A percentile compares a stretch with the other conserved stretches of the same genome.
Evolutionary conservation across 2,888 invertebrate species (phyloP).

Genomic region (Lucinisca nassula): DNA sequence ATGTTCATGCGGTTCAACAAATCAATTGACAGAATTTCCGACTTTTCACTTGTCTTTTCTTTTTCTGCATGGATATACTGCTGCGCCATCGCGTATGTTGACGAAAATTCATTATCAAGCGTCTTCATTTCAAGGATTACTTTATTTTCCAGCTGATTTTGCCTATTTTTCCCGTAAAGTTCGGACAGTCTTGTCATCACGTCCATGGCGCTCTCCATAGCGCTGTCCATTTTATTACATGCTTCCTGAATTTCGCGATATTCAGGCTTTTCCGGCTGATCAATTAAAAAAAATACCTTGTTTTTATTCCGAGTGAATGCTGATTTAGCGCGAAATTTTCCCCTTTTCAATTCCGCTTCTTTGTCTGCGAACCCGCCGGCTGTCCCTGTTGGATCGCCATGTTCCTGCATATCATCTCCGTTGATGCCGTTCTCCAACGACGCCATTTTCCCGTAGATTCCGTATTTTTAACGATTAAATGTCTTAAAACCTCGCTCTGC

Average conservation of each 20-base stretch:
- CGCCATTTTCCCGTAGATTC: neutral
- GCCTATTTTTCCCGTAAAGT: too few species aligned
- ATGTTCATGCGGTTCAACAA: too few species aligned
- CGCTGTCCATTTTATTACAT: neutral
- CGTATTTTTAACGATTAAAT: neutral
- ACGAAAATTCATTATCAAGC: too few species aligned
- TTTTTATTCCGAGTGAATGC: neutral
- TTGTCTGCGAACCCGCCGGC: neutral
- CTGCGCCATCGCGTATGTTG: too few species aligned
- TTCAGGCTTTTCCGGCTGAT: neutral
- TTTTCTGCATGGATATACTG: too few species aligned
- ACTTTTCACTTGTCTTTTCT: too few species aligned
- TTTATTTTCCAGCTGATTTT: too few species aligned
- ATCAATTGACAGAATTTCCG: too few species aligned
- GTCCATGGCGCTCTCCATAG: neutral
- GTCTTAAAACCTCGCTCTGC: neutral
- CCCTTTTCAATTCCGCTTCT: neutral
- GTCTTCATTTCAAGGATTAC: too few species aligned
- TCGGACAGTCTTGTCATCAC: slow-evolving; percentile 10
- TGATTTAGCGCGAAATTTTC: neutral
- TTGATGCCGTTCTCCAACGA: too few species aligned
- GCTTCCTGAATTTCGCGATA: neutral
- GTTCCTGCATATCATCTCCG: neutral
- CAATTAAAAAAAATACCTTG: neutral
- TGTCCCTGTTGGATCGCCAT: neutral